Base-by-base conservation (phyloP, 2,797 vertebrate species). In the Falco rusticolus region DNA sequence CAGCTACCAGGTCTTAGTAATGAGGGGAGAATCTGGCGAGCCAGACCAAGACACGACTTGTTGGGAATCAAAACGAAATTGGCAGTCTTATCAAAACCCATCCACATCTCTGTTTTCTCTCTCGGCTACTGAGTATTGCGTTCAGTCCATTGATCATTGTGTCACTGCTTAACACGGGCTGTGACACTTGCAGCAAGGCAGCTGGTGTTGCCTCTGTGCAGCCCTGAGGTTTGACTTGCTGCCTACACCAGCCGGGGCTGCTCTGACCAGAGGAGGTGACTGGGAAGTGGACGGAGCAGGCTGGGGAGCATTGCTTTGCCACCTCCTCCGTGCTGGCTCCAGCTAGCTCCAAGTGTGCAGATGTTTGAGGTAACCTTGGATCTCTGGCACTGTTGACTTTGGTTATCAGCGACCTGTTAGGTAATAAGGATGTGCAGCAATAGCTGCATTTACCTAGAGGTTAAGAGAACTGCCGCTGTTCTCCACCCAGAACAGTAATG, bases 211-310 rank as follows among this genome's bases (percentile, higher is more conserved):
- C 22, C 68, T 41, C 16, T 50, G 28, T 41, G 56, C 77, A 68
- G 93, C 59, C 48, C 65, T 4, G 20, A 50, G 88, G 77, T 20
- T 63, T 31, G 25, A 29, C 83, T 29, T 9, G 41, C 68, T 85
- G 60, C 61, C 71, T 11, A 57, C 34, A 14, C 3, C 5, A 26
- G n/a, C n/a, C 0, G 0, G 29, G 34, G 56, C 70, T 63, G 79
- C 69, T 71, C 51, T 0, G 0, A 9, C 0, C 3, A 19, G 59
- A 61, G 53, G 22, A 76, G 66, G 43, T 2, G 0, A 29, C 17
- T 9, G 5, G 26, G 31, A 43, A 39, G 51, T 18, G 57, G 48
- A 18, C 10, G 19, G 79, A 31, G 56, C 5, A 3, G 21, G 11
- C 61, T 56, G 29, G 29, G 5, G 2, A 53, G 18, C 0, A 0